Base-by-base conservation (phyloP, 2,797 vertebrate genomes). In the Selene dorsalis region DNA sequence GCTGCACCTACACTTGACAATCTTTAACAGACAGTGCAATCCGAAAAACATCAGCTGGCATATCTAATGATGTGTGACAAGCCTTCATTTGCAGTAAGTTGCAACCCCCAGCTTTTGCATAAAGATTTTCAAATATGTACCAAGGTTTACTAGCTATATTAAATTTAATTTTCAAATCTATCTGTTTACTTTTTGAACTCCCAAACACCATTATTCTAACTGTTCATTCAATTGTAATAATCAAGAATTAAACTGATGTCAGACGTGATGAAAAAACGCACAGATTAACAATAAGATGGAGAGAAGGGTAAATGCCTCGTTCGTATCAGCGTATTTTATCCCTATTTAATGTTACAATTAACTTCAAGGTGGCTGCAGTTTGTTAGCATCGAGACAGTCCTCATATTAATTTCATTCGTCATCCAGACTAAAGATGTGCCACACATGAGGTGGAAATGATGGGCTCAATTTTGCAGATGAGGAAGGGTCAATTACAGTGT, bases 401-500 rank as follows among this genome's bases (percentile, higher is more conserved):
- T 71, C 39, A 13, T 72, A 85, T 88, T 84, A 84, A 89, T 87
- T 82, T 32, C 26, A 85, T 85, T 75, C 6, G 22, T 88, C 84
- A 82, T 62, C 61, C 64, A 14, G 57, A 73, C 72, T 77, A 63
- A 86, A 81, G 66, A 88, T 47, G 70, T 73, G 67, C 75, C 86
- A 86, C 80, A 85, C 83, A 69, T 73, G 66, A 64, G 73, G 79
- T 72, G 63, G 73, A 85, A 91, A 88, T 83, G 83, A 92, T 87
- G 74, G 77, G 75, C 85, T 89, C 84, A 83, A 85, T 91, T 91
- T 90, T 87, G 78, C 82, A 91, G 75, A 90, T 89, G 85, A 91
- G 73, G 72, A 83, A 85, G 85, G 90, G 89, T 93, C 91, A 92
- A 93, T 91, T 90, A 91, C 74, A 79, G 85, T 70, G 75, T 85